Evolutionary conservation across 2,113 vertebrate species (phyloP).

Genomic region (Atlantisia rogersi): DNA sequence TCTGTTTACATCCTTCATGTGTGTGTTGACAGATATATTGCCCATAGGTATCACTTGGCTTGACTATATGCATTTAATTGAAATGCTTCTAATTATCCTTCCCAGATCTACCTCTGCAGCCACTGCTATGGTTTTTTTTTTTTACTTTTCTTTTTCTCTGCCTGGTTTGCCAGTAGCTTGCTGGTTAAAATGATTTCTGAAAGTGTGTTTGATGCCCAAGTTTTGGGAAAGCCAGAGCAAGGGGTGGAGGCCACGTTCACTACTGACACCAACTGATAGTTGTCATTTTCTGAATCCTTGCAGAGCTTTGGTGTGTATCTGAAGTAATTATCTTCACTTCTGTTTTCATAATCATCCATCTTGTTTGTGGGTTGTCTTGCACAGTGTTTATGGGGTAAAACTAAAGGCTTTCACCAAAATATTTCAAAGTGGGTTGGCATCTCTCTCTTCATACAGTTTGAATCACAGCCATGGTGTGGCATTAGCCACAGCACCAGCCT

Average conservation of each 20-base stretch:
- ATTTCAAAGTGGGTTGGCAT: neutral
- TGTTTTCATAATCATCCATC: neutral
- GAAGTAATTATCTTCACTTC: neutral
- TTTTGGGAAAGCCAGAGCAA: neutral
- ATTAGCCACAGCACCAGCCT: neutral
- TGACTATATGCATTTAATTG: conserved; percentile 33
- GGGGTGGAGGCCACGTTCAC: neutral
- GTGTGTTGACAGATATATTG: conserved; percentile 50
- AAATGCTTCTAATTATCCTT: conserved; percentile 50
- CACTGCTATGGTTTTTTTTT: neutral
- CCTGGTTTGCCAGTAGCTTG: neutral
- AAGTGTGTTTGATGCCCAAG: rapidly evolving
- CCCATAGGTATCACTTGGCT: conserved; percentile 49
- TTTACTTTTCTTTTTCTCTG: neutral
- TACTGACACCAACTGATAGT: neutral
- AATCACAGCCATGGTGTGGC: neutral
- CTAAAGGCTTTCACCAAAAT: neutral
- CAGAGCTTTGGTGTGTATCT: neutral
- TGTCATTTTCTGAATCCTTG: neutral
- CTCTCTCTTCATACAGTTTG: neutral
- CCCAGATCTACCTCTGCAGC: neutral
- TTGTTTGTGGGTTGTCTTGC: neutral
- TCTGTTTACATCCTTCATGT: conserved; percentile 57
- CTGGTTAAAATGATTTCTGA: neutral
- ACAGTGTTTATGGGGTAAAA: neutral